Base-by-base conservation (phyloP, 1,140 invertebrate species). In the Drosophila erecta region DNA sequence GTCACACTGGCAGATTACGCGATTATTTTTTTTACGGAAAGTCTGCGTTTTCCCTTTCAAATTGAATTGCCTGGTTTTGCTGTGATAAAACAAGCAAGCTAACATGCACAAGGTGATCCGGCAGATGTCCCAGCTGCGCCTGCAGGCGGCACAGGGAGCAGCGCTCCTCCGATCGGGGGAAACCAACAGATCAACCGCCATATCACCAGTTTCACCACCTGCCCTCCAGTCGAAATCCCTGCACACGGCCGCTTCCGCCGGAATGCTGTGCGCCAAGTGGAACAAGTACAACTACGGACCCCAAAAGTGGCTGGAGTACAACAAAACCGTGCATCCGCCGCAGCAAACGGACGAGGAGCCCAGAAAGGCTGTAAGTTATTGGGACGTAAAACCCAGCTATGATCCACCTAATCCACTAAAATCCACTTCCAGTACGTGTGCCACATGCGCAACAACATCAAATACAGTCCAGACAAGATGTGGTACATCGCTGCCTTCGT, bases 391-490 rank as follows among this genome's bases (percentile, higher is more conserved):
- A 1, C 7, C 8, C n/a, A 30, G 3, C 8, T 2, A 10, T 20
- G 20, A 35, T 51, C 4, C 10, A n/a, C 2, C 2, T 2, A 11
- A 6, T 47, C 46, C 12, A 38, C 37, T 38, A 7, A 3, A 30
- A 72, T n/a, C 3, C 40, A 5, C 12, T 95, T 95, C 59, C 89
- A 97, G 97, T 98, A 95, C 93, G 94, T 98, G 0, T 98, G 96
- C 75, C 97, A 98, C 92, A 93, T 95, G 92, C 95, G 95, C 81
- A 92, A 93, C 35, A 96, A 98, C 86, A 95, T 99, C 49, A 98
- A 98, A 93, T 98, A 98, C 84, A 97, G 96, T 85, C 96, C 96
- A 1, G 95, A 96, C 76, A 98, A 98, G 90, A 95, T 99, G 95
- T 98, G 97, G 97, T 99, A 98, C 80, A 94, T 98, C 37, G 96